A percentile compares a stretch with the other conserved stretches of the same genome.
Conservation (phyloP, 2,113 vertebrate species). For the Neogale vison region DNA sequence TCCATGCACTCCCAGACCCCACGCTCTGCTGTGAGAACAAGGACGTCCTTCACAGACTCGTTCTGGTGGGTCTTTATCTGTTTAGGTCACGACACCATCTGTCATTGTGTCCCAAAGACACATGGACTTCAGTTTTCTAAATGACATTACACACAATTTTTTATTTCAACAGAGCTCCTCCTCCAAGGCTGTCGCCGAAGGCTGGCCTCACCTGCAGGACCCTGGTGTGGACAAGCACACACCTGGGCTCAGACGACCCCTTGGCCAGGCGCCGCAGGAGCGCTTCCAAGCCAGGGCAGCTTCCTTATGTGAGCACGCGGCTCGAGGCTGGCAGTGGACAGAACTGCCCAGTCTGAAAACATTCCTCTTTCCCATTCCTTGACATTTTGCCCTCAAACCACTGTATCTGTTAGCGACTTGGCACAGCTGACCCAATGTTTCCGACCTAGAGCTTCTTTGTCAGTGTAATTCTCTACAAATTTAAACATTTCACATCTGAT, state of each 20-base stretch:
- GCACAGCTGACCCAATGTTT: not conserved
- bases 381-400: not conserved
- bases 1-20: fast-evolving
- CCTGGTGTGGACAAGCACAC: not conserved
- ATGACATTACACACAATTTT: not conserved
- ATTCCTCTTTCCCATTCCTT: not conserved
- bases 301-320: fast-evolving
- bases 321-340: not conserved
- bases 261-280: too few species aligned
- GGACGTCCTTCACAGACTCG: not conserved
- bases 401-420: not conserved
- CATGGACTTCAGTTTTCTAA: not conserved
- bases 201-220: too few species aligned
- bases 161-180: not conserved
- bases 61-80: not conserved
- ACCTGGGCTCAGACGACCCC: fast-evolving
- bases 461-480: not conserved
- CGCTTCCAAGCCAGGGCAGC: too few species aligned
- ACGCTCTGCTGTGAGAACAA: too few species aligned
- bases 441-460: not conserved
- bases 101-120: not conserved
- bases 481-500: not conserved
- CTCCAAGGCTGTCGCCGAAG: not conserved
- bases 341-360: fast-evolving
- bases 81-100: not conserved